Conservation (phyloP, 2,888 invertebrate genomes). For the Eristalinus sepulchralis region DNA sequence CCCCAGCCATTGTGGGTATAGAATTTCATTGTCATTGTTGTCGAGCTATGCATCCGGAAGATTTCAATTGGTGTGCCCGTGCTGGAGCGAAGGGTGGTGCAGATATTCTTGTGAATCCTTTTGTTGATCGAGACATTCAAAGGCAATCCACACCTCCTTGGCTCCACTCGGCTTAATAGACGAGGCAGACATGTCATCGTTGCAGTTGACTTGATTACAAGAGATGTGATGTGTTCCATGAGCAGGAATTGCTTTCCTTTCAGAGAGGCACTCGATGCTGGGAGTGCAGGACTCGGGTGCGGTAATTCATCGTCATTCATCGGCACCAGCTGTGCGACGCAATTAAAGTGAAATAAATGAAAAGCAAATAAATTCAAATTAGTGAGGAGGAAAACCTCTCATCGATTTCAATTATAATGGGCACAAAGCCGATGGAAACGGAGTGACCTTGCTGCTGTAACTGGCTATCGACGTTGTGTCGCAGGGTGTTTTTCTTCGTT, state of each 20-base stretch:
- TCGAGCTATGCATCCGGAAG: conserved; percentile 36
- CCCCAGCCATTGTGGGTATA: conserved; percentile 25
- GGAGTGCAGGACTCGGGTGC: background rate
- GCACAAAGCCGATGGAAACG: background rate
- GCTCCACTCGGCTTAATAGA: conserved; percentile 19
- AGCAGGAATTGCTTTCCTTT: conserved; percentile 32
- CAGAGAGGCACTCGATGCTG: conserved; percentile 9
- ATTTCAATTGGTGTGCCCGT: background rate
- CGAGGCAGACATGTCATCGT: conserved; percentile 37
- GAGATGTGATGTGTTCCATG: conserved; percentile 20
- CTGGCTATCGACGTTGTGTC: background rate
- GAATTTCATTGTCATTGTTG: conserved; percentile 59
- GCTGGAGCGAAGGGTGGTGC: background rate
- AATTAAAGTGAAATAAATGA: conserved; percentile 43
- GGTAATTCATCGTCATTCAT: conserved; percentile 5
- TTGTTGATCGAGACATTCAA: conserved; percentile 17
- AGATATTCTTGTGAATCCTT: conserved; percentile 1
- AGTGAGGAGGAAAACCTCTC: conserved; percentile 26
- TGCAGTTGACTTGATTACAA: conserved; percentile 64
- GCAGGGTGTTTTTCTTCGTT: background rate
- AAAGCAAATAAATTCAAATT: conserved; percentile 51
- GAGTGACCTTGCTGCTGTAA: conserved; percentile 19
- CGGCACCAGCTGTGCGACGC: conserved; percentile 7
- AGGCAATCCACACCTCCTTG: conserved; percentile 8
- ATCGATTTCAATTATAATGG: conserved; percentile 55